A percentile compares a stretch with the other conserved stretches of the same genome.
Evolutionary conservation across 23 tunicate genomes (phyloP).

Genomic region (Ascidia mentula): DNA sequence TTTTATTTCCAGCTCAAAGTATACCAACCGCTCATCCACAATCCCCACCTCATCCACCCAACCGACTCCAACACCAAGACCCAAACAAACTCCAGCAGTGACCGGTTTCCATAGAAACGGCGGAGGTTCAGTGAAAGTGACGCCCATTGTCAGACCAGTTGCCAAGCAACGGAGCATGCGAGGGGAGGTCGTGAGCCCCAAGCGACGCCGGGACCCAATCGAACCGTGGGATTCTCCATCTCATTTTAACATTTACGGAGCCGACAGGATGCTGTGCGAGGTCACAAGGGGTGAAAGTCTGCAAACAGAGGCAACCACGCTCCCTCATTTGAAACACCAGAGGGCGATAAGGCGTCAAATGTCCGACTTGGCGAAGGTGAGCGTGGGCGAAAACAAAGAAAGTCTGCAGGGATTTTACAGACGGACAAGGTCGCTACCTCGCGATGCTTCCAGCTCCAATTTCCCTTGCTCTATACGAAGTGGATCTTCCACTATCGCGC

Average conservation of each 20-base stretch:
- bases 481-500: neutral
- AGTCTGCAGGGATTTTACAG: neutral
- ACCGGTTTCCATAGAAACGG: neutral
- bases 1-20: neutral
- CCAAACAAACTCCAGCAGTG: neutral
- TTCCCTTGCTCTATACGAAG: neutral
- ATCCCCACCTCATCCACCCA: slow-evolving; percentile 4
- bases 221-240: neutral
- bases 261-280: neutral
- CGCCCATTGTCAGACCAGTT: neutral
- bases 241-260: neutral
- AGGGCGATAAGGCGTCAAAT: neutral
- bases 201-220: too few relatives aligned
- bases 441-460: neutral
- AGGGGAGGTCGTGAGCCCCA: too few relatives aligned
- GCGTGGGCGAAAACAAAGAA: neutral
- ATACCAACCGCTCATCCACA: neutral
- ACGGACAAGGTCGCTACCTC: neutral
- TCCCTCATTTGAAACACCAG: neutral
- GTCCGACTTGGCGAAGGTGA: neutral
- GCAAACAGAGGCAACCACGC: neutral
- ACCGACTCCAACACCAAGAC: neutral
- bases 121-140: neutral
- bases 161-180: slow-evolving; percentile 7
- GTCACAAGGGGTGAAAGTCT: too few relatives aligned